Conservation (phyloP, 2,888 invertebrate genomes). For the Sabatieria punctata region DNA sequence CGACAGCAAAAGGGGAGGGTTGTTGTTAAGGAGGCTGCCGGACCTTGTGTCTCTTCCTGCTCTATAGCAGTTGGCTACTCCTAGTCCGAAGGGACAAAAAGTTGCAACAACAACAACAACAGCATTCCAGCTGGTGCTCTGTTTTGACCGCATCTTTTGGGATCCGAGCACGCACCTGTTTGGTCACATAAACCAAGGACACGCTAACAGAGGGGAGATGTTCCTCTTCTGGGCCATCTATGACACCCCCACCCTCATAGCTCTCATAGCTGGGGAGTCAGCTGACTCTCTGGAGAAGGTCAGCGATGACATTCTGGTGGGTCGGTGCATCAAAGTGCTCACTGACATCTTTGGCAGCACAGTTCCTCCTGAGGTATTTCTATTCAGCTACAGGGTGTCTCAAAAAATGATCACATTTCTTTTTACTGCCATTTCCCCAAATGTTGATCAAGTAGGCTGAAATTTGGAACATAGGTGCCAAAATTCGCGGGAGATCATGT, state of each 20-base stretch:
- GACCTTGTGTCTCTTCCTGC: no score
- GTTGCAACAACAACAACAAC: no score
- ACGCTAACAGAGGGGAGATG: constrained; percentile 59
- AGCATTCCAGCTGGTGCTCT: constrained; percentile 58
- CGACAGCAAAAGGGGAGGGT: no score
- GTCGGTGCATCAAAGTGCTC: constrained; percentile 84
- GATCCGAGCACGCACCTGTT: constrained; percentile 87
- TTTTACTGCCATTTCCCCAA: no score
- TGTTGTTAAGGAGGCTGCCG: no score
- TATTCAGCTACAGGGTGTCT: no score
- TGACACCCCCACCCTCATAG: constrained; percentile 77
- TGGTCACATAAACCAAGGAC: constrained; percentile 74
- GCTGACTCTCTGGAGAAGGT: constrained; percentile 87
- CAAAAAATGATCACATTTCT: no score
- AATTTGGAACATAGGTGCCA: no score
- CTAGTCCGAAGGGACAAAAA: no score
- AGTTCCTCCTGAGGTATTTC: constrained; percentile 13
- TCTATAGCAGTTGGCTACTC: no score
- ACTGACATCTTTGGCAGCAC: constrained; percentile 59
- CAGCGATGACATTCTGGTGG: constrained; percentile 88
- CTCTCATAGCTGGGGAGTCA: constrained; percentile 86
- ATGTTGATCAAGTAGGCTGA: no score
- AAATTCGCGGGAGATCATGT: no score
- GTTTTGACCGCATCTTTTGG: constrained; percentile 95
- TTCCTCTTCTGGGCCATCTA: constrained; percentile 96